These are phyloP conservation scores for Cynopterus sphinx DNA, from an alignment of 2,797 vertebrate species.

Conservation along the genomic window DNA sequence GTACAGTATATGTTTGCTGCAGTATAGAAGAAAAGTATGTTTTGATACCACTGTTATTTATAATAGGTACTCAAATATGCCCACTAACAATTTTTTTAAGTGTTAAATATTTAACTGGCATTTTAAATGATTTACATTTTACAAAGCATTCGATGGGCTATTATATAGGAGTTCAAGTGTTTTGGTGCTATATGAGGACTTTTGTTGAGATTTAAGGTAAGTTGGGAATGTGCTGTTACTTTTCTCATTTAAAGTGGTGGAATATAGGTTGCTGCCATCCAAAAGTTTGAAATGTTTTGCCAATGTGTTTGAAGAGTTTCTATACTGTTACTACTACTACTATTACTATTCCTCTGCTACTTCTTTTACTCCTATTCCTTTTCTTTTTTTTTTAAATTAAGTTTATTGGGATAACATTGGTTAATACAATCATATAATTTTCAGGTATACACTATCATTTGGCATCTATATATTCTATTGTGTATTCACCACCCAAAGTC, in stretches of 20 bases:
- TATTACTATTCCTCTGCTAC: not conserved
- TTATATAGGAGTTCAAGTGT: not conserved
- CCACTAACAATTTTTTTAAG: not conserved
- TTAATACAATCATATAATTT: no score
- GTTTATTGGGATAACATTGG: no score
- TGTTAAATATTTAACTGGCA: not conserved
- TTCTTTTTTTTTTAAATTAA: not conserved
- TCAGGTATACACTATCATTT: no score
- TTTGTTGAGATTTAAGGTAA: not conserved
- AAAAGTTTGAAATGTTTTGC: not conserved
- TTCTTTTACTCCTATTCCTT: not conserved
- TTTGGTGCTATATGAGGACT: not conserved
- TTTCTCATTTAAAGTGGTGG: not conserved
- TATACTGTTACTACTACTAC: not conserved
- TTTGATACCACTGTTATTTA: not conserved
- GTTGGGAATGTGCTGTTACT: not conserved
- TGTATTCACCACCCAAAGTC: no score
- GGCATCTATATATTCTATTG: no score
- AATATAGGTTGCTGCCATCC: not conserved
- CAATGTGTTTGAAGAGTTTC: not conserved
- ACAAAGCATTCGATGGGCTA: not conserved
- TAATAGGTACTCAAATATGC: not conserved
- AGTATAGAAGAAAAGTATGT: not conserved
- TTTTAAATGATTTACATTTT: conserved; percentile 3
- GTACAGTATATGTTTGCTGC: not conserved